Percentiles rank a stretch among this genome's conserved stretches.
These are phyloP conservation scores for Drosophila mercatorum DNA, from an alignment of 2,888 invertebrate species.

Conservation along the genomic window DNA sequence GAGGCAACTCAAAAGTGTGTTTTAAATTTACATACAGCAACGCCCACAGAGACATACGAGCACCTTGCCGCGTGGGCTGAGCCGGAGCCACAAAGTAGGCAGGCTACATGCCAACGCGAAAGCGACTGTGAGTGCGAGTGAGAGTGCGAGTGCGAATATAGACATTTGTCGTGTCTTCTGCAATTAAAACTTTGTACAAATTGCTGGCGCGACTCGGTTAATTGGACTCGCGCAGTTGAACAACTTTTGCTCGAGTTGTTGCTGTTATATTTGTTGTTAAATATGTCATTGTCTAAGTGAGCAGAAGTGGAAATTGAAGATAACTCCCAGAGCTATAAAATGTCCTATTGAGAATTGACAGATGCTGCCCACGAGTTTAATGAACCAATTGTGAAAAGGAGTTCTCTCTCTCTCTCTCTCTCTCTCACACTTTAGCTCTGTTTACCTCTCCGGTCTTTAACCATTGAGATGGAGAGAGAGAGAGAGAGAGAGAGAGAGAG, in stretches of 20 bases:
- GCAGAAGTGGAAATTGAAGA: background rate
- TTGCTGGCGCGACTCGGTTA: constrained; percentile 43
- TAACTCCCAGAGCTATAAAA: background rate
- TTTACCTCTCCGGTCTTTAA: too few species aligned
- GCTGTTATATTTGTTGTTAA: constrained; percentile 19
- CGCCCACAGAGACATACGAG: constrained; percentile 55
- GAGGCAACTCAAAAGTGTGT: constrained; percentile 71
- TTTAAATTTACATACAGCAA: constrained; percentile 69
- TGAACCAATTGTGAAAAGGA: background rate
- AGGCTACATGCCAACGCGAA: background rate
- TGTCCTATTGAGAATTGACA: background rate
- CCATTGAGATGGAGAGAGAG: too few species aligned
- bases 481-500: too few species aligned
- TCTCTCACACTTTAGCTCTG: too few species aligned
- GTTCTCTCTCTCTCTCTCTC: background rate
- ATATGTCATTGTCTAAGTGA: constrained; percentile 15
- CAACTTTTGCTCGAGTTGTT: constrained; percentile 9
- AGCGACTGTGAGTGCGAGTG: background rate
- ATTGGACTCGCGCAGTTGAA: constrained; percentile 36
- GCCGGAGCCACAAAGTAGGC: background rate
- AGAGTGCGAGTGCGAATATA: constrained; percentile 38
- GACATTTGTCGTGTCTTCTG: constrained; percentile 59
- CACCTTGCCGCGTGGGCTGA: background rate
- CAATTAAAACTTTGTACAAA: constrained; percentile 65
- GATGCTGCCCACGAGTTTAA: background rate